Conservation (phyloP, 2,113 vertebrate genomes). For the Gobio gobio region DNA sequence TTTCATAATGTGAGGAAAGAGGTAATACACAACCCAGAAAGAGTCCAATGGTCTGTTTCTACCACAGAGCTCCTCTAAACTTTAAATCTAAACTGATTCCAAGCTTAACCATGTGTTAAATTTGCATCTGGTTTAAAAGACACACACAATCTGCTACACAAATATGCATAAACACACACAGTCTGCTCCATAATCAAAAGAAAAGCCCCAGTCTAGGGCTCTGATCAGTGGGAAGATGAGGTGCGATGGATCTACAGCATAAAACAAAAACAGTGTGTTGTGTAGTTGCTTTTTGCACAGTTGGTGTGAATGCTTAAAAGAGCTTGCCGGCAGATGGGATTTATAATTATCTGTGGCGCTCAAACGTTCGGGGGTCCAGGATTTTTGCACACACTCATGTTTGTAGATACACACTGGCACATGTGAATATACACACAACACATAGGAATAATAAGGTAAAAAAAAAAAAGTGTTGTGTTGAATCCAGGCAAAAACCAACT, state of each 20-base stretch:
- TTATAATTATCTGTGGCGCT: slow-evolving; percentile 34
- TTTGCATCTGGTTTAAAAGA: slow-evolving; percentile 13
- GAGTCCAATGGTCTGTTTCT: neutral
- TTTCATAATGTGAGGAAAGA: neutral
- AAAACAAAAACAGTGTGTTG: slow-evolving; percentile 18
- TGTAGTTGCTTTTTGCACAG: slow-evolving; percentile 6
- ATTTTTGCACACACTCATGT: slow-evolving; percentile 16
- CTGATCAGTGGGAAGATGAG: slow-evolving; percentile 2
- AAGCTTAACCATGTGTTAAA: slow-evolving; percentile 20
- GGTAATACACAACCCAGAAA: neutral
- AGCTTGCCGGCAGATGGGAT: slow-evolving; percentile 22
- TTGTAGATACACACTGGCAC: slow-evolving; percentile 19
- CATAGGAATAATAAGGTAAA: neutral
- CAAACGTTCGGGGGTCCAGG: slow-evolving; percentile 22
- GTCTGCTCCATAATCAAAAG: neutral
- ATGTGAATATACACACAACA: slow-evolving; percentile 3
- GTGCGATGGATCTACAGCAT: neutral
- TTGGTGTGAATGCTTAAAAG: neutral
- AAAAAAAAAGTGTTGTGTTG: neutral
- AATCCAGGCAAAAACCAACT: neutral
- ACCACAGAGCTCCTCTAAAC: neutral
- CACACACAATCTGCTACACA: slow-evolving; percentile 12
- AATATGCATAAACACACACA: neutral
- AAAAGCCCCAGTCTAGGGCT: neutral
- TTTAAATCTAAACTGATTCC: slow-evolving; percentile 12